Evolutionary conservation across 64 coral and sea anemone species (phyloP), one percentile per base, ranked within the genome.

Genomic region (Exaiptasia diaphana): DNA sequence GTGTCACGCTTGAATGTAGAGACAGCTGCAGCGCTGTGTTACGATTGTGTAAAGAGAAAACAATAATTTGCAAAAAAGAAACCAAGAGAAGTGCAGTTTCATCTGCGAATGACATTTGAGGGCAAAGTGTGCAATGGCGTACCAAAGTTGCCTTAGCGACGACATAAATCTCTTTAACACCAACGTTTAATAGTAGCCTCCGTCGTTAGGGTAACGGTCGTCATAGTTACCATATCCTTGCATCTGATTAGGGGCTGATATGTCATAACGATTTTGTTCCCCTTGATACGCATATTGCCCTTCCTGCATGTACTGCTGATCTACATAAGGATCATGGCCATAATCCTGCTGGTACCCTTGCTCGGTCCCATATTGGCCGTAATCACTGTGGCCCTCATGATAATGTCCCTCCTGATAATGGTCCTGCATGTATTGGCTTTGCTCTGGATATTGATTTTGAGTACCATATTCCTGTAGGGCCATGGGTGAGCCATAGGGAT

Each of bases 331-430:
- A 27, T 83, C 86, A 1, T 59, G 36, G 34, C 79, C 26, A 53
- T 95, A 95, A 73, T 83, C 91, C 34, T 90, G 86, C 18, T 95
- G 91, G 53, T 78, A 88, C 35, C 86, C 73, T 33, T 77, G 49
- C 41, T 81, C 85, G 21, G 58, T 24, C 26, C 49, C 76, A 50
- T 72, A 76, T 17, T 81, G 78, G 61, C 61, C 61, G 18, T 59
- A 68, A 45, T 80, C 85, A 24, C 63, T 38, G 31, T 86, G 83
- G 3, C 84, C 84, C 1, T 67, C 72, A n/a, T 87, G 84, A 87
- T 87, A 87, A 38, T 87, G 84, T 34, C 84, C 84, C 13, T 67
- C 72, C 22, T 87, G 84, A 87, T 87, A 87, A 38, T 87, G 73
- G 3, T 60, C 71, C 33, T 67, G 62, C 37, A 42, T 25, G 38